A percentile compares a stretch with the other conserved stretches of the same genome.
phyloP scores from a whole-genome alignment of 2,888 invertebrate species.

The Amiota mariae region DNA sequence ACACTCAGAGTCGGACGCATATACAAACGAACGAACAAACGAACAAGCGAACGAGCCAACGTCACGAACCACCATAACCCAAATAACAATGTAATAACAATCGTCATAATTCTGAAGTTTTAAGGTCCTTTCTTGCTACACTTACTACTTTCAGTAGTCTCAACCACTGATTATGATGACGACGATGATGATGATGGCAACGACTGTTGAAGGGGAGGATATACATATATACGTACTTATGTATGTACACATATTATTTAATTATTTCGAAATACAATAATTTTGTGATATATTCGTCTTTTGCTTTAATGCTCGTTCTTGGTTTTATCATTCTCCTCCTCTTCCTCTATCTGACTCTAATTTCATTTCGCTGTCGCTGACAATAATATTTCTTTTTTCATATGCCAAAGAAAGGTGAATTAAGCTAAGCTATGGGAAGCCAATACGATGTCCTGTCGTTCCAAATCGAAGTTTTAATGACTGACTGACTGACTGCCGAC shows the following conservation, averaged over 20 bases:
- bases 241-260: conserved; percentile 15
- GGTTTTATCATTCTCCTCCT: too few species aligned
- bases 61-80: not conserved
- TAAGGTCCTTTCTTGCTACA: not conserved
- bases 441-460: too few species aligned
- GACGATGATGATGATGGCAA: conserved; percentile 57
- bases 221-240: too few species aligned
- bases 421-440: too few species aligned
- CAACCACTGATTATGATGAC: not conserved
- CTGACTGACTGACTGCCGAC: too few species aligned
- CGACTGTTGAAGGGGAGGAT: conserved; percentile 38
- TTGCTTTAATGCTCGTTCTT: too few species aligned
- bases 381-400: not conserved
- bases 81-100: conserved; percentile 16
- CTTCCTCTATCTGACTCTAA: not conserved
- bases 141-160: not conserved
- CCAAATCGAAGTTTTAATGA: too few species aligned
- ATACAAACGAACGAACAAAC: not conserved
- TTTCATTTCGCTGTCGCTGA: conserved; percentile 8
- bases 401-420: too few species aligned
- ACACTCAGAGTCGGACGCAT: not conserved
- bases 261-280: conserved; percentile 8
- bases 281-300: conserved; percentile 6
- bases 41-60: not conserved
- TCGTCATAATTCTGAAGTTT: conserved; percentile 28